Conservation (phyloP, 2,797 vertebrate species). For the Manis javanica region DNA sequence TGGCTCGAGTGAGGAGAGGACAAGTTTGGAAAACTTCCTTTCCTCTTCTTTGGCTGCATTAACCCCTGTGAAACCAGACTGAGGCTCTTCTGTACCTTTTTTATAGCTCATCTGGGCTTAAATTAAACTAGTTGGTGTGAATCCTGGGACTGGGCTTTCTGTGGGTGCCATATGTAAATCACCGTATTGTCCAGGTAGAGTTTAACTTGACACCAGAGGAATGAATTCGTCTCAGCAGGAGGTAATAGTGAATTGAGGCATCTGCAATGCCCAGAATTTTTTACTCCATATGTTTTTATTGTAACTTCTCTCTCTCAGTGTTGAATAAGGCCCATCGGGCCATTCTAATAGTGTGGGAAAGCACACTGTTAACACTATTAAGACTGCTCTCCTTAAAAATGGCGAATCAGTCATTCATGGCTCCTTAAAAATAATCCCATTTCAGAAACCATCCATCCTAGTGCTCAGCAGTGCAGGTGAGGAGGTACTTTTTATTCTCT, state of each 20-base stretch:
- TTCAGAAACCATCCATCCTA: neutral
- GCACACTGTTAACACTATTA: too few species aligned
- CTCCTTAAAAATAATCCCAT: neutral
- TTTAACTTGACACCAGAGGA: neutral
- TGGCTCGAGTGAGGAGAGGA: conserved; percentile 1
- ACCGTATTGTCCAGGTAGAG: neutral
- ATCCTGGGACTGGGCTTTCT: neutral
- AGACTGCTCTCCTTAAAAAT: neutral
- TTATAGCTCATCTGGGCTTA: conserved; percentile 73
- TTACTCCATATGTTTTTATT: neutral
- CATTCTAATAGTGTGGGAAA: neutral
- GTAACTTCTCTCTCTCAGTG: neutral
- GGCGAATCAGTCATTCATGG: neutral
- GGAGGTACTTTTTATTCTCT: neutral
- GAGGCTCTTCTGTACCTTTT: conserved; percentile 72
- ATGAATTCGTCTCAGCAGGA: neutral
- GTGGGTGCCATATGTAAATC: neutral
- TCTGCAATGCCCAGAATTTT: neutral
- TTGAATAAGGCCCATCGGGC: neutral
- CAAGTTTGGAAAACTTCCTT: conserved; percentile 20
- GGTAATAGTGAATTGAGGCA: neutral
- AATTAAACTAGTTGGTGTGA: conserved; percentile 14
- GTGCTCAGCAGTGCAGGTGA: neutral
- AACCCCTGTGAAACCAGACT: conserved; percentile 77
- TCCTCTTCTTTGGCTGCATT: conserved; percentile 70